Percentiles rank a stretch among this genome's conserved stretches.
These are phyloP conservation scores for Dryas iulia DNA, from an alignment of 1,140 invertebrate species.

Conservation along the genomic window DNA sequence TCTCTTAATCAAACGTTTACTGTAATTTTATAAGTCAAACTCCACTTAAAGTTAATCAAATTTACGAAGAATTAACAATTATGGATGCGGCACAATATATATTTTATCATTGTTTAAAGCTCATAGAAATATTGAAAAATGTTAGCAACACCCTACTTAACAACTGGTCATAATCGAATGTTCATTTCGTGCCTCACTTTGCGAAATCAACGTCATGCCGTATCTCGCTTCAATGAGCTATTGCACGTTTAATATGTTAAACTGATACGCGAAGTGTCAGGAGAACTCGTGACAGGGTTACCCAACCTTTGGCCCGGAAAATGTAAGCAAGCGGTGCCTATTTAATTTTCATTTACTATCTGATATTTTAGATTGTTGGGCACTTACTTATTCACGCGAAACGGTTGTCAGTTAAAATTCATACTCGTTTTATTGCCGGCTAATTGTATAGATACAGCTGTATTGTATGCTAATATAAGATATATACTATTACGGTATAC, in stretches of 20 bases:
- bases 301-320: constrained; percentile 39
- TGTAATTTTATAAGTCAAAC: too few relatives aligned
- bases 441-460: constrained; percentile 11
- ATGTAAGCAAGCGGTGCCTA: constrained; percentile 29
- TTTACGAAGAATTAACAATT: neutral
- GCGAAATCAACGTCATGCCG: constrained; percentile 31
- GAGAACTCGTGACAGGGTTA: constrained; percentile 39
- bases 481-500: neutral
- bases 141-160: constrained; percentile 17
- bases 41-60: neutral
- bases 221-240: constrained; percentile 35
- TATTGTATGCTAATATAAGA: constrained; percentile 22
- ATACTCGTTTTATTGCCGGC: constrained; percentile 17
- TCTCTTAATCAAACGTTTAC: too few relatives aligned
- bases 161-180: constrained; percentile 21
- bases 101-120: neutral
- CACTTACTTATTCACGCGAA: constrained; percentile 26
- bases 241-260: constrained; percentile 39
- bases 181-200: constrained; percentile 34
- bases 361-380: constrained; percentile 18
- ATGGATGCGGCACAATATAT: neutral
- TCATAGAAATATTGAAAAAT: constrained; percentile 4
- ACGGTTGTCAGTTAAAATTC: constrained; percentile 30
- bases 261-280: constrained; percentile 39
- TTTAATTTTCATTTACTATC: constrained; percentile 32